Evolutionary conservation across 1,140 invertebrate genomes (phyloP).

Genomic region (Conopomorpha cramerella): DNA sequence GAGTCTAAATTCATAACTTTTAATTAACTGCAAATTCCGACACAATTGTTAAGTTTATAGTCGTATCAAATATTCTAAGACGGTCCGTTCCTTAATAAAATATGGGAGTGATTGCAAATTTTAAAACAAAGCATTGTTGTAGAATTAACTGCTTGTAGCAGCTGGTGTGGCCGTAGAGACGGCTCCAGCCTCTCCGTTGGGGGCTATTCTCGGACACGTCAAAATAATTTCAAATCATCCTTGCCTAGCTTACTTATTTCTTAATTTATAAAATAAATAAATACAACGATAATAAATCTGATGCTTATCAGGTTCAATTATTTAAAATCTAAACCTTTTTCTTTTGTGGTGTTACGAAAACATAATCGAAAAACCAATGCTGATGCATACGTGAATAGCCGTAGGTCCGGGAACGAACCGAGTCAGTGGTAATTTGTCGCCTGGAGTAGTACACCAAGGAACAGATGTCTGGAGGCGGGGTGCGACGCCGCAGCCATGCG

Average conservation of each 20-base stretch:
- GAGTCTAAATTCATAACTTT: constrained; percentile 55
- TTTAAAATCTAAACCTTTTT: no score
- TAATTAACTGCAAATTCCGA: constrained; percentile 51
- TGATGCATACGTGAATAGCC: no score
- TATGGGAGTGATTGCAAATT: constrained; percentile 56
- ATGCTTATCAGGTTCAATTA: no score
- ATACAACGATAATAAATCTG: no score
- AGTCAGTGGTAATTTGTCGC: constrained; percentile 39
- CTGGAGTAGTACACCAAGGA: constrained; percentile 23
- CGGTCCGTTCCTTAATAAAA: constrained; percentile 50
- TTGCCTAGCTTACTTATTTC: no score
- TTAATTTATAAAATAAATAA: no score
- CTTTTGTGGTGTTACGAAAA: no score
- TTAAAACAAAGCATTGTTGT: constrained; percentile 50
- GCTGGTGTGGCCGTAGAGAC: constrained; percentile 33
- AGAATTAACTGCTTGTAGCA: constrained; percentile 40
- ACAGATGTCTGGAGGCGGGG: constrained; percentile 18
- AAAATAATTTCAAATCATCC: no score
- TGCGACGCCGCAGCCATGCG: constrained; percentile 3
- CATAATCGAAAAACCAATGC: no score
- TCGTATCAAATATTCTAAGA: constrained; percentile 52
- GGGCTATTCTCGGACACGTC: no score
- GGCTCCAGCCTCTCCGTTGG: no score
- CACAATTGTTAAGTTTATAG: constrained; percentile 51
- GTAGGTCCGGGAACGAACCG: no score